Percentiles rank a stretch among this genome's conserved stretches.
Evolutionary conservation across 1,140 invertebrate genomes (phyloP).

Genomic region (Drosophila littoralis): DNA sequence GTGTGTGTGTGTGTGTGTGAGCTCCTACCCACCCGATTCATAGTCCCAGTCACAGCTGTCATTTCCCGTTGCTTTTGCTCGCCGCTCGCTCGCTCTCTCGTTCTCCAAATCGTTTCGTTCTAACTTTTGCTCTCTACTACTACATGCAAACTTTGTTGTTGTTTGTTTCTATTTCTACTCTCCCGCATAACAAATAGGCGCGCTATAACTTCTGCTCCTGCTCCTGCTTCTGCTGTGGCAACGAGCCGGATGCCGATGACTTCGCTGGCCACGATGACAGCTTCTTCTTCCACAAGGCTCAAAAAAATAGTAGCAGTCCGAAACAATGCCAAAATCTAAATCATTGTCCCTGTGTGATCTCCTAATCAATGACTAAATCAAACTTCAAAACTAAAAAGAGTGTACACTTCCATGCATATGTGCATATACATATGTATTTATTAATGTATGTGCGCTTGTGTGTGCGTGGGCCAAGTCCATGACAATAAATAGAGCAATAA

Average conservation of each 20-base stretch:
- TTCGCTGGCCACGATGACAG: conserved; percentile 32
- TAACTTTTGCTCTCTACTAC: conserved; percentile 60
- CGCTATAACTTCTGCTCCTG: conserved; percentile 65
- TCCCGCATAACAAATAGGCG: conserved; percentile 67
- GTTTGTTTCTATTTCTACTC: conserved; percentile 61
- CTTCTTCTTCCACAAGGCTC: conserved; percentile 39
- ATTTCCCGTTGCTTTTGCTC: conserved; percentile 34
- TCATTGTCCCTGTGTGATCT: conserved; percentile 60
- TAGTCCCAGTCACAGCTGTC: conserved; percentile 9
- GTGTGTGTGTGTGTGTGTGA: conserved; percentile 19
- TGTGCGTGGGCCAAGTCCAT: conserved; percentile 23
- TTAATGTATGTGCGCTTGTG: conserved; percentile 21
- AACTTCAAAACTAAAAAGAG: background rate
- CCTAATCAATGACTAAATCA: conserved; percentile 22
- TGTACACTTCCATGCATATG: conserved; percentile 13
- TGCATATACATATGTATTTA: conserved; percentile 16
- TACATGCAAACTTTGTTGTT: conserved; percentile 69
- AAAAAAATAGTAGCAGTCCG: conserved; percentile 29
- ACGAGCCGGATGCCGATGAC: conserved; percentile 39
- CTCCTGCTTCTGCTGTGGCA: conserved; percentile 29
- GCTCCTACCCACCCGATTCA: conserved; percentile 7
- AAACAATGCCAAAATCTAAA: conserved; percentile 48
- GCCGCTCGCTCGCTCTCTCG: conserved; percentile 21
- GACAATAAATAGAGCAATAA: conserved; percentile 61
- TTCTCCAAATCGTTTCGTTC: conserved; percentile 30